phyloP scores from a whole-genome alignment of 1,140 invertebrate species.

The Anagrus nilaparvatae region DNA sequence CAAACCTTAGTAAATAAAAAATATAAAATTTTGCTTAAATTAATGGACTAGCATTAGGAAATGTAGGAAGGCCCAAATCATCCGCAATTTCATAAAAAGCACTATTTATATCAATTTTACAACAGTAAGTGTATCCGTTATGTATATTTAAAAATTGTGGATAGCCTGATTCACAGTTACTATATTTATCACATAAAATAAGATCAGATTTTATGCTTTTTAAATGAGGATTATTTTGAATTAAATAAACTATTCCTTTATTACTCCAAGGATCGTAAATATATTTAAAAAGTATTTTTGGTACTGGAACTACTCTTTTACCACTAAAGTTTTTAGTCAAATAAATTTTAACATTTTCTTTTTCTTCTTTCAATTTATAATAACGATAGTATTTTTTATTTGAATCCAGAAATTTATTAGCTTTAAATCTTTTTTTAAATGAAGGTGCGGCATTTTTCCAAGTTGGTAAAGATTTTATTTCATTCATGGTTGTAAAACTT shows the following conservation, averaged over 20 bases:
- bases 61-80: constrained; percentile 10
- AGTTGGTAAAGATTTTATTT: too few relatives aligned
- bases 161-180: neutral
- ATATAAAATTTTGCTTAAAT: too few relatives aligned
- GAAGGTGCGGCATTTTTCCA: too few relatives aligned
- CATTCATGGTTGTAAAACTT: too few relatives aligned
- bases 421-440: too few relatives aligned
- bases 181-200: neutral
- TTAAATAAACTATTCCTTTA: constrained; percentile 46
- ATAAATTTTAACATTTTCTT: too few relatives aligned
- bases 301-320: too few relatives aligned
- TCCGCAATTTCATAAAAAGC: constrained; percentile 7
- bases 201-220: constrained; percentile 21
- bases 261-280: constrained; percentile 40
- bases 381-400: too few relatives aligned
- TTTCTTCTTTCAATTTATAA: too few relatives aligned
- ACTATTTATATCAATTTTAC: constrained; percentile 15
- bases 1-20: too few relatives aligned
- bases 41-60: constrained; percentile 1
- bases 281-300: constrained; percentile 49
- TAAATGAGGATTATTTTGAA: constrained; percentile 51
- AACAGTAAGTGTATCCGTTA: constrained; percentile 19
- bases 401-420: too few relatives aligned
- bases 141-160: constrained; percentile 4
- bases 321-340: too few relatives aligned